Base-by-base conservation (phyloP, 2,797 vertebrate genomes). In the Sylvilagus floridanus region DNA sequence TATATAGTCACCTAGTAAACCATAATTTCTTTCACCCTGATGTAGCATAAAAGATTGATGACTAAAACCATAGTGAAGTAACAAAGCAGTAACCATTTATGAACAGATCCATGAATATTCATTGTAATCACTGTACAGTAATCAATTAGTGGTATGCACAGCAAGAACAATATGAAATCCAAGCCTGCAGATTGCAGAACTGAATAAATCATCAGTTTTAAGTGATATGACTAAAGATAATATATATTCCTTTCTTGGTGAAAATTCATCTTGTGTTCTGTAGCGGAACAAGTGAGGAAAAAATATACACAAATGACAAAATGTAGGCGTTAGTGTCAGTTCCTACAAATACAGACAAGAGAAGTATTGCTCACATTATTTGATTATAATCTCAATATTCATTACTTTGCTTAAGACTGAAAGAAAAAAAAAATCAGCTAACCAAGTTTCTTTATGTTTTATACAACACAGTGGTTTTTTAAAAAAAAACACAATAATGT, bases 191-290 rank as follows among this genome's bases (percentile, higher is more conserved):
- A 95, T 24, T 95, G 81, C 24, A 96, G 76, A 92, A 93, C 30
- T 93, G 92, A 96, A 97, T 95, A 96, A 94, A 94, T 96, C 91
- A 97, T 87, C 84, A 92, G 90, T 87, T 92, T 91, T 62, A 94
- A 85, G 94, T 94, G 66, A 84, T 54, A 92, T 60, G 94, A 97
- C 73, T 93, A 92, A 93, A 96, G 54, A 78, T 84, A 96, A 97
- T 10, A 62, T 79, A 96, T 96, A 86, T 92, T 95, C 17, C 22
- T 63, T 96, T 97, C 79, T 82, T 83, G 83, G 76, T 91, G 35
- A 89, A 97, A 92, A 71, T 68, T 85, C 8, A 60, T 82, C 95
- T 76, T 93, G 3, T 89, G 47, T 72, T 93, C 83, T 32, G 24
- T 76, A 54, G 8, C 93, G 19, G 60, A 95, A 90, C 93, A 94